Evolutionary conservation across 2,888 invertebrate genomes (phyloP), one percentile per base, ranked within the genome.

Genomic region (Noctua janthina): DNA sequence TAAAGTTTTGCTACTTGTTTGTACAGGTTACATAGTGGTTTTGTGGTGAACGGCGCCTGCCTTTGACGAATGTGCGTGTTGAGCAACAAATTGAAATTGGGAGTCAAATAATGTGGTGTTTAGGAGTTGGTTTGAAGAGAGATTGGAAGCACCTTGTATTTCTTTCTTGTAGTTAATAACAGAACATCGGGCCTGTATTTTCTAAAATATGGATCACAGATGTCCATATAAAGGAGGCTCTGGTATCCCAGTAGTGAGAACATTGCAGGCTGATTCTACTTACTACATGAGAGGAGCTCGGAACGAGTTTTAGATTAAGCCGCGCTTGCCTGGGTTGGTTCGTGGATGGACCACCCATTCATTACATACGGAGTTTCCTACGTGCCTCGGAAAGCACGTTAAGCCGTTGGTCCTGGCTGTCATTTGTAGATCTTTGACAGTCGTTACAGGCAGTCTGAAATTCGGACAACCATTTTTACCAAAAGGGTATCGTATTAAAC

Each of bases 1-100:
- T 39, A 93, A 95, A 95, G 92, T 95, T 95, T 92, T 87, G 87
- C 77, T 80, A 78, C 79, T 72, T 81, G 87, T 87, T 80, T 54
- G 78, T 51, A 49, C 17, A 35, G n/a, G 79, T 39, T 64, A 67
- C 73, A 11, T 74, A 85, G 86, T 66, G 67, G 85, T 68, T 74
- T 68, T 79, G 75, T 78, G 72, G 66, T 67, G 70, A 74, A 76
- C 73, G 39, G 69, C 15, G 64, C 68, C 73, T 62, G 68, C 46
- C 64, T 86, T 72, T 76, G 72, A 73, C 13, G 29, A 74, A 46
- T 46, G 62, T 29, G 56, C 54, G 35, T 69, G 67, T 72, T 17
- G 6, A 70, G 54, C 39, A 84, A 68, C 56, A 64, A 70, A 73
- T 79, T 78, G 56, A 71, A 51, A 78, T 84, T 78, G 59, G 56